Conservation (phyloP, 2,797 vertebrate species). For the Sebastes steindachneri region DNA sequence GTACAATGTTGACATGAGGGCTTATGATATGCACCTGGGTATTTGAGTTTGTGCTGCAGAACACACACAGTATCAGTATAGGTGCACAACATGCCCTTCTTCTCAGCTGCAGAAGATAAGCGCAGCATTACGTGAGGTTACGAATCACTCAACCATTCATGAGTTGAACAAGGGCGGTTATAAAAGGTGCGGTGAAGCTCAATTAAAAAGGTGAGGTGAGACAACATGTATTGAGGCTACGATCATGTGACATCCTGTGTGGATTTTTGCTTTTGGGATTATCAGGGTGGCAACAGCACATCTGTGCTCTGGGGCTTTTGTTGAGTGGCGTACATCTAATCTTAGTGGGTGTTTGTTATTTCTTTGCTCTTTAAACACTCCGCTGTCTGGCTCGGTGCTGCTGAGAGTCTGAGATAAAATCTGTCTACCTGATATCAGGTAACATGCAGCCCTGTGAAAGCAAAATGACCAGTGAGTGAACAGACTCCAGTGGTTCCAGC, state of each 20-base stretch:
- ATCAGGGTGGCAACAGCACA: constrained; percentile 61
- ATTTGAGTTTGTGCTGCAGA: constrained; percentile 48
- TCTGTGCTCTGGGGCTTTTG: constrained; percentile 48
- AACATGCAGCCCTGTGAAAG: constrained; percentile 69
- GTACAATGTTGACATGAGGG: constrained; percentile 57
- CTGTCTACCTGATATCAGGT: constrained; percentile 85
- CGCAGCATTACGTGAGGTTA: constrained; percentile 27
- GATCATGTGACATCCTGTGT: constrained; percentile 58
- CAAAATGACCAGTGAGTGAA: constrained; percentile 75
- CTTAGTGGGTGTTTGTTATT: constrained; percentile 73
- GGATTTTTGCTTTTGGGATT: constrained; percentile 70
- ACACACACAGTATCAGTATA: constrained; percentile 17
- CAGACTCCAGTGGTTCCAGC: constrained; percentile 15
- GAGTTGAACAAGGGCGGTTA: constrained; percentile 44
- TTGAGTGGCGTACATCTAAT: constrained; percentile 71
- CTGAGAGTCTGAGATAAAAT: constrained; percentile 77
- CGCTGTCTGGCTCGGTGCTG: constrained; percentile 62
- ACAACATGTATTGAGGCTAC: constrained; percentile 43
- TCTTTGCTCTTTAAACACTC: constrained; percentile 71
- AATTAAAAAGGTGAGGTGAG: constrained; percentile 61
- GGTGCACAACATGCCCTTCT: constrained; percentile 33
- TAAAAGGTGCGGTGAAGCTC: constrained; percentile 53
- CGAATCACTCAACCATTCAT: constrained; percentile 58
- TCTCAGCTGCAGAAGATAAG: constrained; percentile 44
- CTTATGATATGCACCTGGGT: constrained; percentile 63